Conservation (phyloP, 2,888 invertebrate genomes). For the Ceraclea dissimilis region DNA sequence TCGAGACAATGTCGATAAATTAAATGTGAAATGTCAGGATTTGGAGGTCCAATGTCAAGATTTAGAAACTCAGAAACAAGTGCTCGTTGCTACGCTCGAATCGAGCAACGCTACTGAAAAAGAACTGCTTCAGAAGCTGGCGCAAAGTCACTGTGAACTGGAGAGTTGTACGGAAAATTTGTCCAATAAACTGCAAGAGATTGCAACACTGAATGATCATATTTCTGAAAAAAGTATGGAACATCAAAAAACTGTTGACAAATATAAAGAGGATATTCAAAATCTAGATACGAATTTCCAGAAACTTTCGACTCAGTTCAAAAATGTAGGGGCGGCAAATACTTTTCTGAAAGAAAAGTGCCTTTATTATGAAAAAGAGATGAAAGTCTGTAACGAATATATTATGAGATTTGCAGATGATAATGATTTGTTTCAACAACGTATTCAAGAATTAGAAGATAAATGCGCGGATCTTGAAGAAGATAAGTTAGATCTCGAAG, state of each 20-base stretch:
- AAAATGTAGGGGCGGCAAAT: not conserved
- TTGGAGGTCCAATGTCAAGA: not conserved
- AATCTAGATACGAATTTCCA: not conserved
- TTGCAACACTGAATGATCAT: not conserved
- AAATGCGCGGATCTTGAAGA: conserved; percentile 22
- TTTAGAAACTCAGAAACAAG: not conserved
- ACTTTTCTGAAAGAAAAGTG: not conserved
- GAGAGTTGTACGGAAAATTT: not conserved
- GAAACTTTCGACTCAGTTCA: not conserved
- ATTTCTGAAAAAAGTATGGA: not conserved
- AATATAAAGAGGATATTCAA: not conserved
- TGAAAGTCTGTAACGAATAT: not conserved
- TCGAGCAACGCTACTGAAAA: not conserved
- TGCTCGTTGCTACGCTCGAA: not conserved
- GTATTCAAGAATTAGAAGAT: not conserved
- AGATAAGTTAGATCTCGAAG: conserved; percentile 22
- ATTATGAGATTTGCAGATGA: not conserved
- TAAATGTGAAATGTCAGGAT: not conserved
- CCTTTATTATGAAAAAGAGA: not conserved
- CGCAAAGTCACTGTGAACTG: not conserved
- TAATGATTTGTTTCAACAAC: not conserved
- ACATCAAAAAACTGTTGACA: not conserved
- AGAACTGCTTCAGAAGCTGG: not conserved
- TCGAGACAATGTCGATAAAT: too few relatives aligned
- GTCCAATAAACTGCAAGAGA: not conserved